Base-by-base conservation (phyloP, 2,113 vertebrate genomes). In the Phalacrocorax brasilianus region DNA sequence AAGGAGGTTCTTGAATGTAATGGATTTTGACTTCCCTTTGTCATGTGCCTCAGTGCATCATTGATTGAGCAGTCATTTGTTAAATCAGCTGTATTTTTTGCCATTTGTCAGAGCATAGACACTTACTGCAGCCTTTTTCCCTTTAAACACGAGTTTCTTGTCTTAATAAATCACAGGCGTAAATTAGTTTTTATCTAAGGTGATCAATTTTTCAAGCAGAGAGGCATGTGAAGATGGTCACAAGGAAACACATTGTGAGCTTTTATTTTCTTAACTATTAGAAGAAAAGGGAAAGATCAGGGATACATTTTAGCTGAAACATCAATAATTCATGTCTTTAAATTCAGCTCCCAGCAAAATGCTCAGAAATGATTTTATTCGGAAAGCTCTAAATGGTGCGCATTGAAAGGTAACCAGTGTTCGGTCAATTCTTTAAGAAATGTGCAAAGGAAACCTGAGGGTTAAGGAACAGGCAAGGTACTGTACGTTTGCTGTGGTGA, bases 31-130 rank as follows among this genome's bases (percentile, higher is more conserved):
- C 98, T 99, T 99, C 98, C 98, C 98, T 98, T 99, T 98, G 98
- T 99, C 99, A 97, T 95, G 96, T 97, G 98, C 98, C 97, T 97
- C 98, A 98, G 95, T 98, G 98, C 98, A 97, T 98, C 98, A 99
- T 99, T 99, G 98, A 99, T 98, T 99, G 98, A 98, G 98, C 91
- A 92, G 97, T 99, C 98, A 98, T 99, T 99, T 99, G 98, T 99
- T 99, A 99, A 99, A 99, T 99, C 99, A 99, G 98, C 98, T 97
- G 88, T 94, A 92, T 93, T 96, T 96, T 97, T 96, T 87, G 70
- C 85, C 91, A 75, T 95, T 96, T 97, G 82, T 97, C 89, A 85
- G 81, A 73, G 77, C 85, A 87, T 42, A 92, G 93, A 83, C 90
- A 90, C 89, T 96, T 73, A 88, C 82, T 94, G 94, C 95, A 89